Conservation (phyloP, 2,888 invertebrate species). For the Plusia festucae region DNA sequence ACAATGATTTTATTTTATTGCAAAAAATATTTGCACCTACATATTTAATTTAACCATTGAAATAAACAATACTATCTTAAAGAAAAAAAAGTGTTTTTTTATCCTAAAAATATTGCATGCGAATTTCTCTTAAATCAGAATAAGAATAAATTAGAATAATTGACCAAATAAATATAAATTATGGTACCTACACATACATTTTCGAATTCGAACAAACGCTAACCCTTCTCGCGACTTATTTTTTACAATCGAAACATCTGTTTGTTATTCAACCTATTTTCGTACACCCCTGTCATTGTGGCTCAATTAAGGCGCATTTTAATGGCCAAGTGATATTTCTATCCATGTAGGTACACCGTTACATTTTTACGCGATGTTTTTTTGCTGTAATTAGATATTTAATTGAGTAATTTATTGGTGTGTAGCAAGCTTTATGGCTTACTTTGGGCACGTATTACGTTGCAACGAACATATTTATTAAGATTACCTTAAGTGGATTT, state of each 20-base stretch:
- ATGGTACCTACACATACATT: too few relatives aligned
- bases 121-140: too few relatives aligned
- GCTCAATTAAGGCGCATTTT: conserved; percentile 82
- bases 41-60: too few relatives aligned
- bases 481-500: conserved; percentile 20
- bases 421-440: conserved; percentile 65
- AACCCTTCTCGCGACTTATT: conserved; percentile 63
- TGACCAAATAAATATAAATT: too few relatives aligned
- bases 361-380: conserved; percentile 60
- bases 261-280: conserved; percentile 85
- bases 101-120: too few relatives aligned
- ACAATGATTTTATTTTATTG: too few relatives aligned
- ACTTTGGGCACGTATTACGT: conserved; percentile 56
- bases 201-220: conserved; percentile 7
- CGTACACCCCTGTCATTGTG: conserved; percentile 80
- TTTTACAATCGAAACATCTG: conserved; percentile 80
- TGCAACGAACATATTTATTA: conserved; percentile 33
- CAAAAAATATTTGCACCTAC: too few relatives aligned
- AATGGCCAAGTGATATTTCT: conserved; percentile 80
- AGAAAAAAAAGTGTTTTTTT: too few relatives aligned
- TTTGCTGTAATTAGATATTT: conserved; percentile 75
- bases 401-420: conserved; percentile 81
- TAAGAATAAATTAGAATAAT: not conserved
- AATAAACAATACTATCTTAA: too few relatives aligned
- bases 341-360: conserved; percentile 57